phyloP scores from a whole-genome alignment of 1,140 invertebrate genomes.

The Atta cephalotes region DNA sequence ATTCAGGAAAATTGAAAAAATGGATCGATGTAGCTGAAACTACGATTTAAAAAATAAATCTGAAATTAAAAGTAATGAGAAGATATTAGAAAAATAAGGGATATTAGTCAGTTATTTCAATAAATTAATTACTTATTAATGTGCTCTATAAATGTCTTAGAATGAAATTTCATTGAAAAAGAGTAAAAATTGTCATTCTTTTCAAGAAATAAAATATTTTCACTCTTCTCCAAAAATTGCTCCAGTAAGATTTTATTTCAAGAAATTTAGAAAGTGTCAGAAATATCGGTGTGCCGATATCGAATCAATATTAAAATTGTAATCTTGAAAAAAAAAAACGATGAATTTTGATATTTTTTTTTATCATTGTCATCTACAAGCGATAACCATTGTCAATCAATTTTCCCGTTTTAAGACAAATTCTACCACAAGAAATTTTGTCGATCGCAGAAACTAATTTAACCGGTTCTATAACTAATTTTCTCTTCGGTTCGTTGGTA shows the following conservation, averaged over 20 bases:
- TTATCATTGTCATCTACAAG: neutral
- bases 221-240: too few relatives aligned
- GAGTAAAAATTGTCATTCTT: too few relatives aligned
- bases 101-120: neutral
- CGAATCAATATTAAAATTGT: neutral
- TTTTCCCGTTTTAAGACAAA: neutral
- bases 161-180: too few relatives aligned
- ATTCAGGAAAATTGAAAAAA: neutral
- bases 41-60: neutral
- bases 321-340: neutral
- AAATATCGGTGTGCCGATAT: neutral
- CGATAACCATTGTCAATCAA: neutral
- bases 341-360: neutral
- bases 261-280: neutral
- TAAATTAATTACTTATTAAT: neutral
- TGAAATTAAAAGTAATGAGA: neutral
- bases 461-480: constrained; percentile 43
- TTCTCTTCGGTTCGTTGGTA: constrained; percentile 30
- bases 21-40: neutral
- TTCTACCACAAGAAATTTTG: neutral
- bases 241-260: too few relatives aligned
- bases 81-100: neutral
- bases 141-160: too few relatives aligned
- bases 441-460: constrained; percentile 40
- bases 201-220: too few relatives aligned